Conservation (phyloP, 2,888 invertebrate genomes). For the Macropis europaea region DNA sequence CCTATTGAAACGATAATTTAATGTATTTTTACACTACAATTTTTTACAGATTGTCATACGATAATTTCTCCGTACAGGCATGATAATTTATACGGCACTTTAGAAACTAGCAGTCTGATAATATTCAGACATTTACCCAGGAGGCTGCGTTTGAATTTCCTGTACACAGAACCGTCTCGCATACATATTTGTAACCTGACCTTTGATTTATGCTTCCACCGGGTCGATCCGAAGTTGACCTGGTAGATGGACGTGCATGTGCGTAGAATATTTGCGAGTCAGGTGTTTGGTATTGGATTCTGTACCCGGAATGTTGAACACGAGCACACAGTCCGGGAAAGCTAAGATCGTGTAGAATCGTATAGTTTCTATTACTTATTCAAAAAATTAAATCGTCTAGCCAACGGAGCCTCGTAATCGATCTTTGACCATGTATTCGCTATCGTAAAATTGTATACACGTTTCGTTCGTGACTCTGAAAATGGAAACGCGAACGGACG, state of each 20-base stretch:
- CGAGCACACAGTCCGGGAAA: too few species aligned
- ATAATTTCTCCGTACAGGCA: too few species aligned
- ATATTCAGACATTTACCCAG: constrained; percentile 2
- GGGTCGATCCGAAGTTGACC: constrained; percentile 15
- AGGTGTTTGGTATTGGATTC: constrained; percentile 33
- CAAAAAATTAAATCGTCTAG: constrained; percentile 5
- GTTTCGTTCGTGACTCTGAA: neutral
- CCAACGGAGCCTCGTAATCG: neutral
- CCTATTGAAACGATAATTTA: too few species aligned
- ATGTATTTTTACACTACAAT: too few species aligned
- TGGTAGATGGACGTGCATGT: constrained; percentile 22
- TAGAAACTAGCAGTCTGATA: neutral
- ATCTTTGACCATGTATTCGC: neutral
- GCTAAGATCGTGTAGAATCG: neutral
- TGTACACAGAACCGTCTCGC: constrained; percentile 23
- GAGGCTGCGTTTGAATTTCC: constrained; percentile 17
- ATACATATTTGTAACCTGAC: constrained; percentile 32
- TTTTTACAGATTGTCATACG: too few species aligned
- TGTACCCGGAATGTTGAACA: constrained; percentile 25
- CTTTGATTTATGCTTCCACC: constrained; percentile 24
- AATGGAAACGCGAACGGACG: neutral
- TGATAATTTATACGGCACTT: too few species aligned
- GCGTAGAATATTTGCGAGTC: constrained; percentile 23
- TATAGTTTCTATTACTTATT: neutral
- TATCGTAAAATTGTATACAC: neutral